phyloP scores from a whole-genome alignment of 2,888 invertebrate genomes.

The Polymixis flavicincta region DNA sequence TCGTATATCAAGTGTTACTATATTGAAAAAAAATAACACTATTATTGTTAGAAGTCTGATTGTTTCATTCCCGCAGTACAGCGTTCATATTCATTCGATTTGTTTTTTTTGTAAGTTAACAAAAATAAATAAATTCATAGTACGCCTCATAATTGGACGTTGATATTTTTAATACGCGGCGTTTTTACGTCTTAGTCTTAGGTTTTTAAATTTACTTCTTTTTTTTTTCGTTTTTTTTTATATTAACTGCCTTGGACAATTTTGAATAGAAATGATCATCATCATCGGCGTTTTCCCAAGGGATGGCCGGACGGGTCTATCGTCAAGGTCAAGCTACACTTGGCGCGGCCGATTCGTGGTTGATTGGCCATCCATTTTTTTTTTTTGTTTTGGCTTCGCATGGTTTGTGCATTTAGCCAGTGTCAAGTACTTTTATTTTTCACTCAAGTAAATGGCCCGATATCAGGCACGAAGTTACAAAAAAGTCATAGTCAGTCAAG shows the following conservation, averaged over 20 bases:
- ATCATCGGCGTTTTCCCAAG: too few species aligned
- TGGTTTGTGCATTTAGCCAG: too few species aligned
- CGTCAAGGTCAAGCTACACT: too few species aligned
- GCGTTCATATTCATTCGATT: slow-evolving; percentile 37
- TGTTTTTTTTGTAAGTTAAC: too few species aligned
- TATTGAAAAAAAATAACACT: neutral
- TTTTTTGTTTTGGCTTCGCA: too few species aligned
- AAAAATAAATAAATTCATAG: slow-evolving; percentile 34
- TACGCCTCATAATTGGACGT: slow-evolving; percentile 29
- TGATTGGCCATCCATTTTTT: too few species aligned
- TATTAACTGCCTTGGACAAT: slow-evolving; percentile 4
- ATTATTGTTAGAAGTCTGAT: neutral
- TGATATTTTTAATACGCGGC: slow-evolving; percentile 55
- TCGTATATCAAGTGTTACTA: neutral
- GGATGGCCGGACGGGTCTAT: too few species aligned
- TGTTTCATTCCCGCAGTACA: neutral
- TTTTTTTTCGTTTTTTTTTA: slow-evolving; percentile 6
- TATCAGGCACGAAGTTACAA: too few species aligned
- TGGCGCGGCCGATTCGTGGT: too few species aligned
- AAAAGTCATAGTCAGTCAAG: too few species aligned
- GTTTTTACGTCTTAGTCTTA: slow-evolving; percentile 37
- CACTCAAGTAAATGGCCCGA: too few species aligned
- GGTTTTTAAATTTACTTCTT: slow-evolving; percentile 34
- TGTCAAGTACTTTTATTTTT: too few species aligned
- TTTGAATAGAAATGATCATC: slow-evolving; percentile 27